These are phyloP conservation scores for Hydrotaea diabolus DNA, from an alignment of 2,888 invertebrate genomes.

Conservation along the genomic window DNA sequence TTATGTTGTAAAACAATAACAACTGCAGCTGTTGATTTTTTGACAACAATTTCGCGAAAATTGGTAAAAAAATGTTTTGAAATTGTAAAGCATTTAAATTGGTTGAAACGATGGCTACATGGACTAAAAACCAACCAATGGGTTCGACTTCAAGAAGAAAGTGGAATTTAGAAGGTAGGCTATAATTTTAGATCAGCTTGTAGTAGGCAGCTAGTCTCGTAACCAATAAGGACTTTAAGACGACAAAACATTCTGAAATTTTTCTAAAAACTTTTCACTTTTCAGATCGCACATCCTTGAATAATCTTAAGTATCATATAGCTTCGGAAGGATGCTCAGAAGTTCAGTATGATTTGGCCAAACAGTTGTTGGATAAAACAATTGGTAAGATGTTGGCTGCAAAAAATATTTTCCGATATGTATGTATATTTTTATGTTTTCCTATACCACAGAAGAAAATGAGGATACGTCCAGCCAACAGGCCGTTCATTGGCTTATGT, in stretches of 20 bases:
- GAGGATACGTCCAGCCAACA: slow-evolving; percentile 83
- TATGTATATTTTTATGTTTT: too few relatives aligned
- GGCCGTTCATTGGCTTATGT: slow-evolving; percentile 95
- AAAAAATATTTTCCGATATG: too few relatives aligned
- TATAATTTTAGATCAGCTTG: neutral
- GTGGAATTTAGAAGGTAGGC: slow-evolving; percentile 80
- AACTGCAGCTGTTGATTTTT: slow-evolving; percentile 50
- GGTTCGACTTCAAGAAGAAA: slow-evolving; percentile 76
- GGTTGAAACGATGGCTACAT: slow-evolving; percentile 77
- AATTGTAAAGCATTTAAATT: neutral
- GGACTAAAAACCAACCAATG: slow-evolving; percentile 78
- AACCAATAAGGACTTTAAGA: too few relatives aligned
- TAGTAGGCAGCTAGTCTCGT: too few relatives aligned
- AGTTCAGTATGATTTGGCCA: slow-evolving; percentile 93
- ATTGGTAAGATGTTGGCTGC: slow-evolving; percentile 83
- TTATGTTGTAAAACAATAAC: too few relatives aligned
- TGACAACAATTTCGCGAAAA: slow-evolving; percentile 14
- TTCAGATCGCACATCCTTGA: slow-evolving; percentile 80
- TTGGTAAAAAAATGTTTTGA: slow-evolving; percentile 24
- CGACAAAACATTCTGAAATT: too few relatives aligned
- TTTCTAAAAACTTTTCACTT: neutral
- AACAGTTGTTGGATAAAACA: slow-evolving; percentile 89
- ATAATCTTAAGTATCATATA: slow-evolving; percentile 84
- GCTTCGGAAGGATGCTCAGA: slow-evolving; percentile 95
- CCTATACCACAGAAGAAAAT: slow-evolving; percentile 74